Evolutionary conservation across 2,888 invertebrate species (phyloP).

Genomic region (Dynastes grantii): DNA sequence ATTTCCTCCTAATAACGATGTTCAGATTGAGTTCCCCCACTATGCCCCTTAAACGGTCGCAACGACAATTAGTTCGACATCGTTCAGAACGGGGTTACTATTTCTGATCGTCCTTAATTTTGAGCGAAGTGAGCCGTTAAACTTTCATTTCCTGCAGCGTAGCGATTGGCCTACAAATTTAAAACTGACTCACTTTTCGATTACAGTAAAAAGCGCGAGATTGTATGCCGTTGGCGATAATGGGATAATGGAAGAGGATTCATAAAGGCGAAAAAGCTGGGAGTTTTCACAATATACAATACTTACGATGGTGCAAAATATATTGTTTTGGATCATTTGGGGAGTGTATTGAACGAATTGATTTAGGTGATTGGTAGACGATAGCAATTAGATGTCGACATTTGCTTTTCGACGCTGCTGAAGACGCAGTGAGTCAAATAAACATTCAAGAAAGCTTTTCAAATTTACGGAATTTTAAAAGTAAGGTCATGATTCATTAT

Average conservation of each 20-base stretch:
- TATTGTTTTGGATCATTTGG: too few relatives aligned
- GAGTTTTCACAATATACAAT: neutral
- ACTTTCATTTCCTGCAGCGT: slow-evolving; percentile 28
- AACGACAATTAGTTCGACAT: neutral
- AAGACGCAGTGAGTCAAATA: too few relatives aligned
- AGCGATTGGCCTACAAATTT: slow-evolving; percentile 10
- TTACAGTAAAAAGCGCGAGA: neutral
- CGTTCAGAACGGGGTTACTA: neutral
- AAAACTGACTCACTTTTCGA: slow-evolving; percentile 12
- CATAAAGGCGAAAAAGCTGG: neutral
- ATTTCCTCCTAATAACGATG: slow-evolving; percentile 33
- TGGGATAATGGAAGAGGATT: neutral
- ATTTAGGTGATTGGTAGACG: too few relatives aligned
- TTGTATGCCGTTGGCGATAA: neutral
- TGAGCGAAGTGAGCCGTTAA: slow-evolving; percentile 9
- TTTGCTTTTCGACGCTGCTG: too few relatives aligned
- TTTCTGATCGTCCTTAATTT: slow-evolving; percentile 24
- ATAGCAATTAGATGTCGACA: too few relatives aligned
- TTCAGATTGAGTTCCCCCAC: slow-evolving; percentile 32
- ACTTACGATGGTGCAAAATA: neutral
- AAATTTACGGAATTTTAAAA: too few relatives aligned
- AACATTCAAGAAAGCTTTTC: too few relatives aligned
- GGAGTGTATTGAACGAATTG: too few relatives aligned
- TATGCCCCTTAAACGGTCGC: neutral
- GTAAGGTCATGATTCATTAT: too few relatives aligned